Base-by-base conservation (phyloP, 2,113 vertebrate species). In the Daphoenositta chrysoptera region DNA sequence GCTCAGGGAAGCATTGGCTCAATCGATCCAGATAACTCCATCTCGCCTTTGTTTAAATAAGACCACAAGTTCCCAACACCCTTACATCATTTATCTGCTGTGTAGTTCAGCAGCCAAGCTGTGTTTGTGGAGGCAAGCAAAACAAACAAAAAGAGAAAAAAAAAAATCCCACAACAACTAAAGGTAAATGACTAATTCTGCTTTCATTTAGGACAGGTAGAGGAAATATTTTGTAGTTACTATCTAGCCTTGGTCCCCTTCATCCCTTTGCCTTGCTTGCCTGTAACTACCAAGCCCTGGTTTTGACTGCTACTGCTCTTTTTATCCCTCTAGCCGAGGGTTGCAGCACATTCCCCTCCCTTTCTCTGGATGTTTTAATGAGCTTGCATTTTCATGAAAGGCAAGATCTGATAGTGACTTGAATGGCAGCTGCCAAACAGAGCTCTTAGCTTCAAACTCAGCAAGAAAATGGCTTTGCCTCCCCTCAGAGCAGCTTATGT, bases 341-440 rank as follows among this genome's bases (percentile, higher is more conserved):
- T 21, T 93, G 63, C 66, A 88, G 77, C 50, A 65, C 35, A 45
- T 83, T 58, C n/a, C 48, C 13, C 23, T 39, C 48, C 40, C 35
- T 77, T 53, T 33, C 37, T 76, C 73, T 0, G 9, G 12, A 39
- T 94, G 47, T 83, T 97, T 95, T 95, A 97, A 96, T 97, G 94
- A 96, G 93, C 68, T 96, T 84, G 80, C 86, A 85, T 96, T 92
- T 90, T 97, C 39, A 63, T 84, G 83, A 97, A 96, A 90, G 92
- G 82, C 79, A 85, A 95, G 77, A 86, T 92, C 61, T 30, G 77
- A 83, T 76, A 58, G 58, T 92, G 93, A 88, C 87, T 91, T 96
- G 92, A 95, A 90, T 91, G 93, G 71, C 86, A 93, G 78, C 81
- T 95, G 75, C 57, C 94, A 89, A 93, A 83, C 71, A 57, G 82